phyloP scores from a whole-genome alignment of 2,113 vertebrate species.

The Phalacrocorax pelagicus region DNA sequence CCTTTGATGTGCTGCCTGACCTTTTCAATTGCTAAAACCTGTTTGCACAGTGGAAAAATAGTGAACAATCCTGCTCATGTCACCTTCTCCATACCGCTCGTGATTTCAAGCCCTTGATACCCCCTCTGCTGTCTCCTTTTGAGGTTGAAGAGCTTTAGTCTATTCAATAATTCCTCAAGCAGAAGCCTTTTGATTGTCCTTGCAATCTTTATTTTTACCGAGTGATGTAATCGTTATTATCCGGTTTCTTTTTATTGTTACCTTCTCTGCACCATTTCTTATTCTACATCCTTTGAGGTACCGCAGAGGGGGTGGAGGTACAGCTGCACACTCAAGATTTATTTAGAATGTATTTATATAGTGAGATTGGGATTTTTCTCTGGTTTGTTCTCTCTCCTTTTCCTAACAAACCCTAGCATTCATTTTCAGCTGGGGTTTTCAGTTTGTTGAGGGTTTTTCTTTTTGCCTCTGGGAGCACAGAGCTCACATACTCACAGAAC shows the following conservation, averaged over 20 bases:
- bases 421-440: neutral
- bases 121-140: neutral
- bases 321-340: neutral
- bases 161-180: neutral
- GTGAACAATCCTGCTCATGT: neutral
- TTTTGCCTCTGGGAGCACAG: neutral
- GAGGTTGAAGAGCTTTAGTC: neutral
- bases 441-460: neutral
- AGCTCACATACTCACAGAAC: neutral
- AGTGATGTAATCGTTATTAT: slow-evolving; percentile 44
- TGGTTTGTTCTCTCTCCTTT: neutral
- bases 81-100: neutral
- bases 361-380: neutral
- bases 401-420: neutral
- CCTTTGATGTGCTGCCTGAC: neutral
- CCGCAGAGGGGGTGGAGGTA: neutral
- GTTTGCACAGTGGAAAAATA: neutral
- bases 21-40: neutral
- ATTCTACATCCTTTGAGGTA: slow-evolving; percentile 18
- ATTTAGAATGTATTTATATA: neutral
- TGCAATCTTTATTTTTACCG: neutral
- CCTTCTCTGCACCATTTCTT: neutral
- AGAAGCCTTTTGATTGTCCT: slow-evolving; percentile 30
- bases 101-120: neutral
- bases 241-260: neutral